phyloP scores from a whole-genome alignment of 2,797 vertebrate species.

The Semotilus atromaculatus region DNA sequence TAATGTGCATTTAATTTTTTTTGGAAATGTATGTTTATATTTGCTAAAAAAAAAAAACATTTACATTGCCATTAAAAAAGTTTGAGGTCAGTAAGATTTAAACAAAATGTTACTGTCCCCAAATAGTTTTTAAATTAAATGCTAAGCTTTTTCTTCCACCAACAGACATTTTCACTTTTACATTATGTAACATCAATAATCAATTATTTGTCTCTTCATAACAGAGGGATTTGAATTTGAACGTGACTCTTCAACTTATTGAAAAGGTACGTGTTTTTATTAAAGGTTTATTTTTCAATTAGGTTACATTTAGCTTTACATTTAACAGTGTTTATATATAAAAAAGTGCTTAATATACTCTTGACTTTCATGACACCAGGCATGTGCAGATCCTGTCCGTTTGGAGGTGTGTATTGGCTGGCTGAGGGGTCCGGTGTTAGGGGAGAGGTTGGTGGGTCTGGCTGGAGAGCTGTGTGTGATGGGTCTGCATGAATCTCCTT shows the following conservation, averaged over 20 bases:
- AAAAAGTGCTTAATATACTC: neutral
- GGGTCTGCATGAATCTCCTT: constrained; percentile 65
- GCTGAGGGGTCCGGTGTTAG: constrained; percentile 90
- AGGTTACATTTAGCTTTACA: neutral
- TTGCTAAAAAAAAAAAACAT: neutral
- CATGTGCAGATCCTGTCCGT: constrained; percentile 80
- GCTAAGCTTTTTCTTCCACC: neutral
- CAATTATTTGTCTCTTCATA: constrained; percentile 45
- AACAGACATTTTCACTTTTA: too few species aligned
- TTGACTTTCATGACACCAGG: constrained; percentile 72
- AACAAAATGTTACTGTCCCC: neutral
- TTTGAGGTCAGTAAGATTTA: neutral
- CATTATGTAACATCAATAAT: neutral
- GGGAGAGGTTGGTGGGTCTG: constrained; percentile 86
- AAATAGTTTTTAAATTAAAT: neutral
- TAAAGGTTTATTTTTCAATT: neutral
- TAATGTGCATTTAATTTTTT: too few species aligned
- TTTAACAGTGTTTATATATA: neutral
- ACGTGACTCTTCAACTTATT: constrained; percentile 87
- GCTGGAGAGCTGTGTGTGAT: constrained; percentile 84
- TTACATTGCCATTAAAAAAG: neutral
- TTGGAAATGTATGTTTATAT: neutral
- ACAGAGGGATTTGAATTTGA: constrained; percentile 88
- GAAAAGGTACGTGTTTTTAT: constrained; percentile 82
- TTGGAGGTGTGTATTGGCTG: constrained; percentile 82